Evolutionary conservation across 1,140 invertebrate genomes (phyloP).

Genomic region (Sitodiplosis mosellana): DNA sequence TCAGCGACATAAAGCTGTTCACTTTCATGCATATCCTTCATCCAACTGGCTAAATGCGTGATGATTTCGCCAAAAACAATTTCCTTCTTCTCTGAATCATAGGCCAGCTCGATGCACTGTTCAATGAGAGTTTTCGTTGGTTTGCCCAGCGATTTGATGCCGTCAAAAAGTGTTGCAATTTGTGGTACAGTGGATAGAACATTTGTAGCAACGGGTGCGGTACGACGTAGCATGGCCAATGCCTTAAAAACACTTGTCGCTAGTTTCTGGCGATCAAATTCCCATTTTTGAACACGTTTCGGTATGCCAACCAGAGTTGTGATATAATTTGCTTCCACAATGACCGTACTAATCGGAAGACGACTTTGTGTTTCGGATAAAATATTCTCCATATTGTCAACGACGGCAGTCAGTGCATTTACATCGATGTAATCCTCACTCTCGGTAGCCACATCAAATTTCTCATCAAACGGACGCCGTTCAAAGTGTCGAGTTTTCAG

Average conservation of each 20-base stretch:
- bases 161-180: conserved; percentile 20
- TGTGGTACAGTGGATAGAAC: conserved; percentile 11
- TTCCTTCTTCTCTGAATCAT: conserved; percentile 17
- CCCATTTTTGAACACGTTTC: conserved; percentile 12
- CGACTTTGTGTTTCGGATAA: conserved; percentile 4
- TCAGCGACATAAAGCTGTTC: conserved; percentile 26
- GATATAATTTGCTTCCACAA: conserved; percentile 17
- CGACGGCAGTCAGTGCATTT: conserved; percentile 11
- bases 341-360: conserved; percentile 11
- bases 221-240: conserved; percentile 10
- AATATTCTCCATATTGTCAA: conserved; percentile 14
- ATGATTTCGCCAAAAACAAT: conserved; percentile 19
- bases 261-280: conserved; percentile 11
- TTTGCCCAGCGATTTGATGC: conserved; percentile 16
- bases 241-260: conserved; percentile 15
- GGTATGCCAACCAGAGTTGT: conserved; percentile 17
- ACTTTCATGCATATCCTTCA: conserved; percentile 21
- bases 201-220: too few relatives aligned
- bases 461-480: conserved; percentile 6
- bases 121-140: conserved; percentile 21
- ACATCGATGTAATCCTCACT: conserved; percentile 16
- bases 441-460: conserved; percentile 6
- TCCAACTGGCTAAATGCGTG: conserved; percentile 19
- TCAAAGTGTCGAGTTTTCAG: conserved; percentile 17
- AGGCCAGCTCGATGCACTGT: conserved; percentile 24